Percentiles rank a stretch among this genome's conserved stretches.
These are phyloP conservation scores for Drosophila fulvimacula DNA, from an alignment of 2,888 invertebrate species.

Conservation along the genomic window DNA sequence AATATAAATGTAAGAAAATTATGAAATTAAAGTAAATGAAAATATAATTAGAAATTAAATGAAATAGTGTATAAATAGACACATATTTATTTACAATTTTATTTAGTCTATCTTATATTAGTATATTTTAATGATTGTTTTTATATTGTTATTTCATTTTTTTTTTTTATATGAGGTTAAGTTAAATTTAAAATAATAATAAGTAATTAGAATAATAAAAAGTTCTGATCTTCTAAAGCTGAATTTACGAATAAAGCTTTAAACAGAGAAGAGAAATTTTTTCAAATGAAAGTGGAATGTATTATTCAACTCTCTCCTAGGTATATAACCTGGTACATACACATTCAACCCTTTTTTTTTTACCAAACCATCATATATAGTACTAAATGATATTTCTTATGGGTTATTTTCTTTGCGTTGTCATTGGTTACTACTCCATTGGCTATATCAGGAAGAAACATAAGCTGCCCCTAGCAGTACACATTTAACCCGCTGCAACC, in stretches of 20 bases:
- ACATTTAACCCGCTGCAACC: constrained; percentile 50
- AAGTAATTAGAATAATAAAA: too few species aligned
- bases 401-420: constrained; percentile 12
- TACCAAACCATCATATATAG: not conserved
- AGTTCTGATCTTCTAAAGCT: too few species aligned
- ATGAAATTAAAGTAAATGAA: too few species aligned
- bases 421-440: constrained; percentile 48
- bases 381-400: not conserved
- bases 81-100: too few species aligned
- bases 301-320: not conserved
- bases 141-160: too few species aligned
- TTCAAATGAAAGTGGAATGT: too few species aligned
- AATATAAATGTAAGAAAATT: not conserved
- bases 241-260: too few species aligned
- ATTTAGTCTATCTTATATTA: too few species aligned
- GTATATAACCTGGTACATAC: not conserved
- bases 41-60: not conserved
- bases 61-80: not conserved
- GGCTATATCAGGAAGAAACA: constrained; percentile 1
- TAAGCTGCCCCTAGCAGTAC: constrained; percentile 6
- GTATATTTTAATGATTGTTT: too few species aligned
- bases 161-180: too few species aligned
- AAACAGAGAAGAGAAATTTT: too few species aligned
- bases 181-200: too few species aligned
- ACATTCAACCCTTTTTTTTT: constrained; percentile 1